phyloP scores from a whole-genome alignment of 2,797 vertebrate genomes.

The Tadarida brasiliensis region DNA sequence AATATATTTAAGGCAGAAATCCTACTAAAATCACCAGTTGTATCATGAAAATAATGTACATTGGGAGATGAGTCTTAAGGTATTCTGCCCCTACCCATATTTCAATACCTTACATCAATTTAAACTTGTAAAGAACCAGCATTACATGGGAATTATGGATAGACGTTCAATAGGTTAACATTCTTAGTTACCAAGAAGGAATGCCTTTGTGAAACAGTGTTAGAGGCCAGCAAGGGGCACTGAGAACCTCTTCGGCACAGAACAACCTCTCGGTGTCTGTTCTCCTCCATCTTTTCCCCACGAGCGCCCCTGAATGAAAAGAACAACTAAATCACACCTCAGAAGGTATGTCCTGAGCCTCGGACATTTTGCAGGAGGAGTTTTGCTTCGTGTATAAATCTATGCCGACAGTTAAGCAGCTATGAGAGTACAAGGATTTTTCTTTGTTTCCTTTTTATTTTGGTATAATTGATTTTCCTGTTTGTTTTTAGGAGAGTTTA shows the following conservation, averaged over 20 bases:
- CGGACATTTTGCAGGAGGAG: too few species aligned
- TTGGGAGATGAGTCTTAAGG: not conserved
- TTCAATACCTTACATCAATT: not conserved
- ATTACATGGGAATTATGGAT: not conserved
- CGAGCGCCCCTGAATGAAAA: not conserved
- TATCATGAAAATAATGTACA: not conserved
- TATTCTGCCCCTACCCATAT: not conserved
- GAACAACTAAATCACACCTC: not conserved
- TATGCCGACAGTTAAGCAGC: not conserved
- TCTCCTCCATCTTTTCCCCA: not conserved
- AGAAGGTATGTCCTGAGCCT: too few species aligned
- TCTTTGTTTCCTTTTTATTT: not conserved
- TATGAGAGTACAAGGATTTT: not conserved
- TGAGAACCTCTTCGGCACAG: not conserved
- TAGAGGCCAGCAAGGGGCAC: not conserved
- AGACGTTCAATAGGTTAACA: not conserved
- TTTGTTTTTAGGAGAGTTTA: not conserved
- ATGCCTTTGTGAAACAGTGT: not conserved
- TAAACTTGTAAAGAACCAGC: not conserved
- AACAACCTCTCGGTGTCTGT: not conserved
- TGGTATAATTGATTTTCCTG: not conserved
- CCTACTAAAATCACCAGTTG: not conserved
- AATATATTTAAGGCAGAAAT: not conserved
- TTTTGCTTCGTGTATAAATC: not conserved
- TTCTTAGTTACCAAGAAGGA: not conserved